Evolutionary conservation across 2,113 vertebrate genomes (phyloP), one percentile per base, ranked within the genome.

Genomic region (Dendrocopos noguchii): DNA sequence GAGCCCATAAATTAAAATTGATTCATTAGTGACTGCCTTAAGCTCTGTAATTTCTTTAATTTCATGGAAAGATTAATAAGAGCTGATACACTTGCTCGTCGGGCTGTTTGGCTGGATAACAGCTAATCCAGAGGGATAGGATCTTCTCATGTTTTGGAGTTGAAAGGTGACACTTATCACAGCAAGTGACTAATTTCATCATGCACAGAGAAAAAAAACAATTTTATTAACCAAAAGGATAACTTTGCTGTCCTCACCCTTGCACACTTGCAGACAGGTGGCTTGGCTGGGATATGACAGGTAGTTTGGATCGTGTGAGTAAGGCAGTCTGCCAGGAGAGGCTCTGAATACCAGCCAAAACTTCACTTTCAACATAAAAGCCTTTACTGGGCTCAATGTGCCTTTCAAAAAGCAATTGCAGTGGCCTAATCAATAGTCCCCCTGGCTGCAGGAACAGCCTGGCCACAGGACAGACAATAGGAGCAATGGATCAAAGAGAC

Each of bases 1-100:
- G 87, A 95, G 79, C 77, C 39, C 39, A 57, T 95, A 96, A 97
- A 96, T 96, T 96, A 97, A 93, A 95, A 96, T 46, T 28, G 84
- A 96, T 96, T 97, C 52, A 97, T 97, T 96, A 97, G 50, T 46
- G 6, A 96, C 82, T 92, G 87, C 93, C 92, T 94, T 84, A 94
- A 97, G 88, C 82, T 77, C 56, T 94, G 72, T 80, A 88, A 88
- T 74, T 88, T 91, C 94, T 95, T 79, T 90, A 50, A 89, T 94
- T 93, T 94, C 61, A 94, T 24, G 59, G 68, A 88, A 95, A 91
- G 73, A 96, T 92, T 94, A 96, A 80, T 91, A 95, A 93, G 68
- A 93, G 36, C 14, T 42, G 90, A 94, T 95, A 89, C 0, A 15
- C 63, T 66, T 67, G 65, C 33, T 92, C 61, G 87, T 83, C 18